A percentile compares a stretch with the other conserved stretches of the same genome.
Conservation (phyloP, 2,113 vertebrate genomes). For the Oryzias melastigma region DNA sequence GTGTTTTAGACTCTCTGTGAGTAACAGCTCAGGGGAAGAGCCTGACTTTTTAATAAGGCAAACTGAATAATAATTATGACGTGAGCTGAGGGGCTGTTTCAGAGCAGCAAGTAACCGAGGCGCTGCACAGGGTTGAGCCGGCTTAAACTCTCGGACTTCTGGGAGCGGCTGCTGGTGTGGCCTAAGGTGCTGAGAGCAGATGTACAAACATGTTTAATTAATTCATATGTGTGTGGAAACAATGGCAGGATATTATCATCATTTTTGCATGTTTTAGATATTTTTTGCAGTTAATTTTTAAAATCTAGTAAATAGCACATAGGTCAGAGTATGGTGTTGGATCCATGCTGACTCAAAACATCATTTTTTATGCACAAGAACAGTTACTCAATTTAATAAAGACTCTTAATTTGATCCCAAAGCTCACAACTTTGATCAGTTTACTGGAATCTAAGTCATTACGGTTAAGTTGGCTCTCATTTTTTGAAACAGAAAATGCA, state of each 20-base stretch:
- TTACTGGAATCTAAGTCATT: too few species aligned
- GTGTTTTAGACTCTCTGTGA: constrained; percentile 61
- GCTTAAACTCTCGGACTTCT: constrained; percentile 40
- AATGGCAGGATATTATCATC: not conserved
- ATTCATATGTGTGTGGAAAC: not conserved
- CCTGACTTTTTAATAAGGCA: constrained; percentile 55
- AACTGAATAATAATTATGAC: constrained; percentile 74
- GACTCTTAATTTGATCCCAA: too few species aligned
- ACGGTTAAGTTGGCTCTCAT: too few species aligned
- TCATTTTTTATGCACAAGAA: too few species aligned
- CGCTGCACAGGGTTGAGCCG: constrained; percentile 27
- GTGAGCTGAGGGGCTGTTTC: constrained; percentile 44
- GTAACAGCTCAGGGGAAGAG: constrained; percentile 54
- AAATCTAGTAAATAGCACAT: too few species aligned
- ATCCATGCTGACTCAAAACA: too few species aligned
- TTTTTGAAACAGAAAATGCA: too few species aligned
- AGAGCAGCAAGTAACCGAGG: constrained; percentile 44
- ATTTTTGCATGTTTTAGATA: too few species aligned
- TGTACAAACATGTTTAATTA: constrained; percentile 4
- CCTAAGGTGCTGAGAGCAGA: constrained; percentile 19
- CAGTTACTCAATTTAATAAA: too few species aligned
- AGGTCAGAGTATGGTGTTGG: too few species aligned
- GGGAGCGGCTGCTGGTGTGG: constrained; percentile 31
- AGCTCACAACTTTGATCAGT: too few species aligned
- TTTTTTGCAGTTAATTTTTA: too few species aligned